A percentile compares a stretch with the other conserved stretches of the same genome.
Evolutionary conservation across 2,113 vertebrate genomes (phyloP).

Genomic region (Nasalis larvatus): DNA sequence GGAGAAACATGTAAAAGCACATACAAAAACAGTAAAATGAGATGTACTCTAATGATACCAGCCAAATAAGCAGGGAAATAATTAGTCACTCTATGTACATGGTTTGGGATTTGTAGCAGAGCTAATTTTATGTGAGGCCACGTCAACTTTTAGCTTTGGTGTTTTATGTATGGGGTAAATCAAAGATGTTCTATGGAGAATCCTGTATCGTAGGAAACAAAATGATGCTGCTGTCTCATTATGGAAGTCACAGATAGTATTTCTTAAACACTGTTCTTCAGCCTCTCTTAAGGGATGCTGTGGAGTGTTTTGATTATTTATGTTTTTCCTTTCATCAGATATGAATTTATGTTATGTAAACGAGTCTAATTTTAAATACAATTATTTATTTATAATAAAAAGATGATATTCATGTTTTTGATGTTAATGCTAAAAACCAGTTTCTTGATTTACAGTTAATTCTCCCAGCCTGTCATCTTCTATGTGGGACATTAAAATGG

Average conservation of each 20-base stretch:
- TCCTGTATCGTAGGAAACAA: not conserved
- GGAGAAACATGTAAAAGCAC: constrained; percentile 68
- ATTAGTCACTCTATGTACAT: constrained; percentile 51
- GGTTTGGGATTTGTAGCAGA: not conserved
- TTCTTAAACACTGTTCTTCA: not conserved
- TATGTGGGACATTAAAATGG: not conserved
- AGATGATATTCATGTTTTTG: not conserved
- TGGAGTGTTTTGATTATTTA: not conserved
- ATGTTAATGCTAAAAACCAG: not conserved
- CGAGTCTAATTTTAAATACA: not conserved
- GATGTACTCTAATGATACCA: constrained; percentile 53
- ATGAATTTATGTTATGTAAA: not conserved
- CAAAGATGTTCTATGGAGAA: not conserved
- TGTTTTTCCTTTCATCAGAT: not conserved
- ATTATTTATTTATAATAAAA: not conserved
- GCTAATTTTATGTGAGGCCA: constrained; percentile 19
- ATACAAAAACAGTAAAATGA: constrained; percentile 58
- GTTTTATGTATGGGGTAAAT: constrained; percentile 48
- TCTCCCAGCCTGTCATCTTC: not conserved
- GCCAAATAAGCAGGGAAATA: constrained; percentile 22
- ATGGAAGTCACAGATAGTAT: not conserved
- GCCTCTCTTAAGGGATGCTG: not conserved
- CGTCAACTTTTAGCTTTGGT: constrained; percentile 24
- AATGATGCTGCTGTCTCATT: not conserved
- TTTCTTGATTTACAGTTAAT: not conserved